phyloP scores from a whole-genome alignment of 2,113 vertebrate species.

The Fregetta grallaria region DNA sequence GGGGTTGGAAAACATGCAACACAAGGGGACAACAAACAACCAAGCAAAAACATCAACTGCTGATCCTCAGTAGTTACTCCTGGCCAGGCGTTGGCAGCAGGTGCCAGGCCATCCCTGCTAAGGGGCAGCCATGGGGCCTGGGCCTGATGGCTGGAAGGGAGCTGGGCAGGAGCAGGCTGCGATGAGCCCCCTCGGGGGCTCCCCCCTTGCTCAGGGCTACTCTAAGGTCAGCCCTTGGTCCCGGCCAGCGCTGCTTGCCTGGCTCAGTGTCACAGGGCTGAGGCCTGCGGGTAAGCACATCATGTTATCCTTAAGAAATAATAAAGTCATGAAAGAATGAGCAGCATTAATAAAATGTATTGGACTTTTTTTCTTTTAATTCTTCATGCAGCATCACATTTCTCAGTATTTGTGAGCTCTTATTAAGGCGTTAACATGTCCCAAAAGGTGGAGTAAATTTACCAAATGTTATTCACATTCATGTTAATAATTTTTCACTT shows the following conservation, averaged over 20 bases:
- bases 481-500: not conserved
- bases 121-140: not conserved
- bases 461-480: not conserved
- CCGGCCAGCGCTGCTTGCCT: too few relatives aligned
- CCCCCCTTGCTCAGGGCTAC: not conserved
- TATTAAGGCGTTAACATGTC: not conserved
- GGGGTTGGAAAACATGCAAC: not conserved
- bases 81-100: not conserved
- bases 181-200: fast-evolving
- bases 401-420: not conserved
- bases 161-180: fast-evolving
- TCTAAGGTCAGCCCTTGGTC: not conserved
- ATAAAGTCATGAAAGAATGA: not conserved
- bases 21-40: not conserved
- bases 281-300: fast-evolving
- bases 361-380: not conserved
- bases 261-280: not conserved
- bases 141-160: not conserved
- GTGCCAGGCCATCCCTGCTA: fast-evolving
- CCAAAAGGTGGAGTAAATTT: not conserved
- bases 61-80: not conserved
- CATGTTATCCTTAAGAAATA: not conserved
- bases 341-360: not conserved
- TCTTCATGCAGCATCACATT: not conserved
- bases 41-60: not conserved